Conservation (phyloP, 2,797 vertebrate species). For the Ctenosaura bakeri region DNA sequence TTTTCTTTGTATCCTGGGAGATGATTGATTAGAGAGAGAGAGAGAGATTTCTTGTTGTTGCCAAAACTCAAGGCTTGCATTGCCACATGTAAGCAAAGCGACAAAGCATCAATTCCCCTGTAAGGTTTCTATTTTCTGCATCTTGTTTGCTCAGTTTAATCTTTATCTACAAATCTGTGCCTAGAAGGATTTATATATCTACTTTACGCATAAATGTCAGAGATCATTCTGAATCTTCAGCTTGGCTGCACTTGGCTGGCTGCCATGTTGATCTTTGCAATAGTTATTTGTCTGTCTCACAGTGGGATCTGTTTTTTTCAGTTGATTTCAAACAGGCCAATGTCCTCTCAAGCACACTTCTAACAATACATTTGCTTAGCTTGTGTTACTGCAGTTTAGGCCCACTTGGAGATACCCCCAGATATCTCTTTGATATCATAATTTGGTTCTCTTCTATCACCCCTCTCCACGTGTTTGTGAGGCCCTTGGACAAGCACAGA, state of each 20-base stretch:
- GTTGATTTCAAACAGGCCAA: constrained; percentile 11
- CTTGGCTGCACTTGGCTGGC: constrained; percentile 34
- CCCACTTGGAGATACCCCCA: too few species aligned
- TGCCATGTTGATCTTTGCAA: constrained; percentile 62
- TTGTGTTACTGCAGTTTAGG: too few species aligned
- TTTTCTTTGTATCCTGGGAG: constrained; percentile 58
- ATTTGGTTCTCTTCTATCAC: too few species aligned
- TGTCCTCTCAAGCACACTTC: constrained; percentile 39
- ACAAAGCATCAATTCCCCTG: constrained; percentile 23
- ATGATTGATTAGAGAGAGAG: too few species aligned
- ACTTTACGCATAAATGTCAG: constrained; percentile 54
- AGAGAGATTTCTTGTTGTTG: background rate
- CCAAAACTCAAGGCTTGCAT: constrained; percentile 23
- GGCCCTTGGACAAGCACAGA: too few species aligned
- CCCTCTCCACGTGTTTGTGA: too few species aligned
- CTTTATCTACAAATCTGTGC: constrained; percentile 52
- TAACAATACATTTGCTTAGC: constrained; percentile 50
- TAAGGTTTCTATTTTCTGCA: background rate
- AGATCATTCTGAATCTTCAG: constrained; percentile 49
- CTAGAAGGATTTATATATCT: constrained; percentile 42
- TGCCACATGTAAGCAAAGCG: constrained; percentile 37
- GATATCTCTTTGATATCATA: too few species aligned
- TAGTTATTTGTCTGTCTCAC: constrained; percentile 49
- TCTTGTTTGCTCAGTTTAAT: constrained; percentile 48
- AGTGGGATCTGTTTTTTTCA: constrained; percentile 49